Conservation (phyloP, 2,797 vertebrate species). For the Coendou prehensilis region DNA sequence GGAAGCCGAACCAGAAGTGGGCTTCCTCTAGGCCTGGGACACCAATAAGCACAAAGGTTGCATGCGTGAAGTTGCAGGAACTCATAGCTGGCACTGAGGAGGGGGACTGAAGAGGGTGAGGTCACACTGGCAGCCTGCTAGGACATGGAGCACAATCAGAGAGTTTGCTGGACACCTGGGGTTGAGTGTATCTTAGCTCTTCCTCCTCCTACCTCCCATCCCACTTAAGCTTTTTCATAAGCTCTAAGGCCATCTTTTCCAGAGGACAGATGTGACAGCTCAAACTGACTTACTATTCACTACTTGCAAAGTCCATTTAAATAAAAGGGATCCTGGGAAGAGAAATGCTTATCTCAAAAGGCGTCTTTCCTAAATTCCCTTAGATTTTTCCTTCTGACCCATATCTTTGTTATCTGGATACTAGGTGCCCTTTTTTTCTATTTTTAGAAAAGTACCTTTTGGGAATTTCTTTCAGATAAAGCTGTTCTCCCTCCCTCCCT, state of each 20-base stretch:
- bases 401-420: background rate
- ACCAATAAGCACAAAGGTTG: conserved; percentile 86
- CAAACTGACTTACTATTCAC: background rate
- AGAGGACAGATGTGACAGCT: background rate
- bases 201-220: background rate
- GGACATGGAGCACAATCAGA: conserved; percentile 72
- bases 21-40: conserved; percentile 84
- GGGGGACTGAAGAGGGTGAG: conserved; percentile 9
- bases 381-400: background rate
- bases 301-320: background rate
- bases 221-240: background rate
- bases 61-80: conserved; percentile 77
- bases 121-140: conserved; percentile 63
- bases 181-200: background rate
- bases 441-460: background rate
- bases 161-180: background rate
- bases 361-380: background rate
- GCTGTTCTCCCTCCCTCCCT: rapidly evolving
- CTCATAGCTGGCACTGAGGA: conserved; percentile 80
- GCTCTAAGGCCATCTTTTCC: background rate
- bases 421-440: background rate
- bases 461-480: background rate
- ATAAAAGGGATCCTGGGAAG: background rate
- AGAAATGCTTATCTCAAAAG: background rate
- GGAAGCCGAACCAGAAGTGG: conserved; percentile 84